A percentile compares a stretch with the other conserved stretches of the same genome.
Conservation (phyloP, 2,113 vertebrate species). For the Bungarus multicinctus region DNA sequence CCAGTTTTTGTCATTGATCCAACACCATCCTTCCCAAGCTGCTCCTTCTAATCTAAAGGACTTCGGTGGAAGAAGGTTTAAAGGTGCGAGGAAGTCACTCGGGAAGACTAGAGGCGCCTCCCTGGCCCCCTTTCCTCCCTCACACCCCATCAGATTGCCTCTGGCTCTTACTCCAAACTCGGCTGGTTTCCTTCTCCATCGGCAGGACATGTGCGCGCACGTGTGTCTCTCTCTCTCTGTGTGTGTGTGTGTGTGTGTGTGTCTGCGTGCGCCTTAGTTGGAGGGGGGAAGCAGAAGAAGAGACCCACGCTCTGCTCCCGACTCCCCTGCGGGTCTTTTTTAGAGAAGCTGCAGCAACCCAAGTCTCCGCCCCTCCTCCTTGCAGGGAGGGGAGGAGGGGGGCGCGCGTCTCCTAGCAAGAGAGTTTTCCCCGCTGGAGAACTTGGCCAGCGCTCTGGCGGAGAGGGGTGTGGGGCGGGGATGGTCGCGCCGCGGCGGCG, state of each 20-base stretch:
- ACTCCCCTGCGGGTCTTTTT: background rate
- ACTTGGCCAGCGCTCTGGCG: background rate
- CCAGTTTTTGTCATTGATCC: too few species aligned
- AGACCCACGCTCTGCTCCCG: background rate
- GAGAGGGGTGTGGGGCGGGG: background rate
- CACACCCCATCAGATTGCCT: background rate
- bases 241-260: background rate
- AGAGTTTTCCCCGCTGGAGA: slow-evolving; percentile 35
- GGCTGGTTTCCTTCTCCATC: background rate
- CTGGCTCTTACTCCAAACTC: background rate
- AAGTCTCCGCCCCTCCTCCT: background rate
- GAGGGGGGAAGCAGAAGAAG: background rate
- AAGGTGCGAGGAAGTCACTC: background rate
- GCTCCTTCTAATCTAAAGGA: background rate
- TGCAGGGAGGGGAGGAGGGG: background rate
- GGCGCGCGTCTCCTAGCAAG: background rate
- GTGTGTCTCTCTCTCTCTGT: background rate
- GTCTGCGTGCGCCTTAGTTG: background rate
- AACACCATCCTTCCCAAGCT: background rate
- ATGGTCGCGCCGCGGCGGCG: background rate
- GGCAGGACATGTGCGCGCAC: background rate
- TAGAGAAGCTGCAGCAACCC: background rate
- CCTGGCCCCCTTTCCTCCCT: background rate
- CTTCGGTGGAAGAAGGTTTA: background rate
- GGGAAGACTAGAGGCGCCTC: background rate